These are phyloP conservation scores for Monochamus alternatus DNA, from an alignment of 2,888 invertebrate genomes.

Conservation along the genomic window DNA sequence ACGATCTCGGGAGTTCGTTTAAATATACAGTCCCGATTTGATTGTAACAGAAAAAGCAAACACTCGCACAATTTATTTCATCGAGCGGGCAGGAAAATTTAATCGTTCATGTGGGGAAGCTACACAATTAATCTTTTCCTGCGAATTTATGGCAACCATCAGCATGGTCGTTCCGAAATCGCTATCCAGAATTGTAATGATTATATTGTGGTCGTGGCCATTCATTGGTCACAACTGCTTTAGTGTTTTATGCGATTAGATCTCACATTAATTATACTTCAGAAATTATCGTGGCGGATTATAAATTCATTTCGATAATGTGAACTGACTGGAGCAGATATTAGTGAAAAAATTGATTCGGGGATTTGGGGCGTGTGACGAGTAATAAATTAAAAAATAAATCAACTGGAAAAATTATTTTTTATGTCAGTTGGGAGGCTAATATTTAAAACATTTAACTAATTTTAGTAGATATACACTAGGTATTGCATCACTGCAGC, in stretches of 20 bases:
- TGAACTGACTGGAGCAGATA: slow-evolving; percentile 27
- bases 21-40: slow-evolving; percentile 33
- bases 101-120: slow-evolving; percentile 62
- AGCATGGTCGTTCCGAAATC: slow-evolving; percentile 47
- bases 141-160: slow-evolving; percentile 38
- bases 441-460: too few relatives aligned
- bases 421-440: background rate
- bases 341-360: slow-evolving; percentile 22
- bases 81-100: slow-evolving; percentile 56
- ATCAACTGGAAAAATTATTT: background rate
- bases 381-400: slow-evolving; percentile 6
- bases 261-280: slow-evolving; percentile 37
- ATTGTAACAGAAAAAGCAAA: slow-evolving; percentile 55
- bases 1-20: slow-evolving; percentile 14
- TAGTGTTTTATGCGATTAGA: slow-evolving; percentile 36
- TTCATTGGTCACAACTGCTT: slow-evolving; percentile 36
- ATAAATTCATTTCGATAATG: slow-evolving; percentile 23
- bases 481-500: too few relatives aligned
- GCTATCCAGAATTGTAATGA: slow-evolving; percentile 57
- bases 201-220: slow-evolving; percentile 50
- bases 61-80: slow-evolving; percentile 59
- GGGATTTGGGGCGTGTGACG: background rate
- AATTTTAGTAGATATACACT: too few relatives aligned
- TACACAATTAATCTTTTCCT: slow-evolving; percentile 59
- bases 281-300: slow-evolving; percentile 22